Evolutionary conservation across 2,888 invertebrate genomes (phyloP).

Genomic region (Anthophora plumipes): DNA sequence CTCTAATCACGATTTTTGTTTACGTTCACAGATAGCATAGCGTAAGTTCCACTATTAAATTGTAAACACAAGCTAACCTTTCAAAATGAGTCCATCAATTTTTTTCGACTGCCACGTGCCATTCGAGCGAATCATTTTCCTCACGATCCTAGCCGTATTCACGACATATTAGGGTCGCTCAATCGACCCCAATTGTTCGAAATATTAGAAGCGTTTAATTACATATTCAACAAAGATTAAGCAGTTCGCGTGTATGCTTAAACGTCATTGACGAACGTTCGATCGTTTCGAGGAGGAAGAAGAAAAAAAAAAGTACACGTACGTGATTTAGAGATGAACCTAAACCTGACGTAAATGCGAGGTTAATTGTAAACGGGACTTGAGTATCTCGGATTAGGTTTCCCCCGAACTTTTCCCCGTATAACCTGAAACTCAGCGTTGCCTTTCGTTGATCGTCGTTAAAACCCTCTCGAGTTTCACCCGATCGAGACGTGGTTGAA

Average conservation of each 20-base stretch:
- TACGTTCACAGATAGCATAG: neutral
- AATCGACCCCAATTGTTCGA: slow-evolving; percentile 62
- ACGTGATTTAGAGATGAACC: neutral
- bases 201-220: slow-evolving; percentile 38
- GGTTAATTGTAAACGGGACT: slow-evolving; percentile 18
- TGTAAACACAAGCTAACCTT: slow-evolving; percentile 22
- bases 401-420: neutral
- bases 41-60: neutral
- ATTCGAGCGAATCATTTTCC: slow-evolving; percentile 16
- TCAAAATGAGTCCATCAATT: neutral
- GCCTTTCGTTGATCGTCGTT: neutral
- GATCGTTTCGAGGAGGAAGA: neutral
- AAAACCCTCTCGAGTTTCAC: neutral
- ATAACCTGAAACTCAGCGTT: neutral
- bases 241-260: neutral
- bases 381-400: neutral
- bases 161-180: slow-evolving; percentile 45
- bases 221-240: slow-evolving; percentile 5
- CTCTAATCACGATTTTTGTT: slow-evolving; percentile 26
- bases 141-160: slow-evolving; percentile 8
- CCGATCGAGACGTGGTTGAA: neutral
- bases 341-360: neutral
- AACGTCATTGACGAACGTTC: slow-evolving; percentile 2
- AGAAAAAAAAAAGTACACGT: too few relatives aligned
- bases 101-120: slow-evolving; percentile 14